phyloP scores from a whole-genome alignment of 2,113 vertebrate genomes.

The Boleophthalmus pectinirostris region DNA sequence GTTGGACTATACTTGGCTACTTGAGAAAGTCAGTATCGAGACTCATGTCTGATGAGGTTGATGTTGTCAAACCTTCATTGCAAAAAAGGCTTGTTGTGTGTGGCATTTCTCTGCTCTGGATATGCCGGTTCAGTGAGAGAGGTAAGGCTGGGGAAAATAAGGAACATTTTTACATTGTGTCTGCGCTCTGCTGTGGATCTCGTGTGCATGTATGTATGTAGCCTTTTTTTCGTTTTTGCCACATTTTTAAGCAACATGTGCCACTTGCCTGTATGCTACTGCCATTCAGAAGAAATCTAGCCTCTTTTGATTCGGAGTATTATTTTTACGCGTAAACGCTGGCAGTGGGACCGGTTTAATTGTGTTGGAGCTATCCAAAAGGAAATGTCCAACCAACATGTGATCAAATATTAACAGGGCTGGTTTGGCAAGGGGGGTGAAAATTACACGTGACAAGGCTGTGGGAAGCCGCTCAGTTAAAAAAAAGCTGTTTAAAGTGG shows the following conservation, averaged over 20 bases:
- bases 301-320: conserved; percentile 41
- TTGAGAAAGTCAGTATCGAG: conserved; percentile 70
- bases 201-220: conserved; percentile 38
- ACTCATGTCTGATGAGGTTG: conserved; percentile 67
- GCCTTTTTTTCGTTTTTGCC: conserved; percentile 56
- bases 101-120: conserved; percentile 63
- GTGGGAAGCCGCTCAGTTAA: conserved; percentile 79
- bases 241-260: conserved; percentile 77
- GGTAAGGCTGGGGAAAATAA: conserved; percentile 53
- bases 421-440: conserved; percentile 79
- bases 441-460: conserved; percentile 87
- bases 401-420: conserved; percentile 89
- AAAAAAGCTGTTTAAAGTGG: conserved; percentile 81
- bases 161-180: conserved; percentile 55
- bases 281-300: conserved; percentile 59
- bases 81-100: conserved; percentile 52
- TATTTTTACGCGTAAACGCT: conserved; percentile 48
- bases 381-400: conserved; percentile 85
- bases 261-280: conserved; percentile 34
- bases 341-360: conserved; percentile 62
- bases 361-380: conserved; percentile 72
- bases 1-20: conserved; percentile 70
- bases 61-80: conserved; percentile 65
- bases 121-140: conserved; percentile 68
- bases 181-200: conserved; percentile 42